Evolutionary conservation across 2,113 vertebrate genomes (phyloP), one percentile per base, ranked within the genome.

Genomic region (Butastur rufipennis): DNA sequence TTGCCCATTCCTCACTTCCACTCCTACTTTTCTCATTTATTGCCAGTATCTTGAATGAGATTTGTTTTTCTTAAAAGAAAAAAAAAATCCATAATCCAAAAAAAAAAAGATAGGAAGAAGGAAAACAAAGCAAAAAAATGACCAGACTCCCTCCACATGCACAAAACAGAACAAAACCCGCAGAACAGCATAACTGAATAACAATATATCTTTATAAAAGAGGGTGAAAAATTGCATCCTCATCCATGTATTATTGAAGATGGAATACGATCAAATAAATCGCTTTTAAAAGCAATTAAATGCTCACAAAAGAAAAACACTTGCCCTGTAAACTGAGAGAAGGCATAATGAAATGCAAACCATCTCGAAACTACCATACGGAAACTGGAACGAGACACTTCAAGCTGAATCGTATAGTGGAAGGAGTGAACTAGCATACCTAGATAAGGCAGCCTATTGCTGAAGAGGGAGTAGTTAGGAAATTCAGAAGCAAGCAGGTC

Each of bases 1-100:
- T 92, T 92, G 59, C 68, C 65, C n/a, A 40, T 84, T 96, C 48
- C 40, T 90, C 56, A 89, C 38, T 94, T 94, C n/a, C 70, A 84
- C 62, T 91, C 78, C 73, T 90, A 88, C 77, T 95, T 96, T 86
- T 86, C 32, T 95, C 50, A 70, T 96, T 95, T 95, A 92, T 67
- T 96, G 68, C 15, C 55, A 84, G 61, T 71, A 83, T 89, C 80
- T 86, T 90, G 59, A 95, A 93, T 67, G 40, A 92, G 52, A 84
- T 74, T 91, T 58, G 25, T 88, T 72, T 83, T 95, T 66, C 63
- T 92, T 86, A 67, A 92, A 83, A 66, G 15, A 61, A 77, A 63
- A 91, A 53, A 81, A 70, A 29, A 65, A 55, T 29, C 36, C 36
- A 63, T 65, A 74, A 61, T 26, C 6, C 6, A 27, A 26, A 81